These are phyloP conservation scores for Alouatta palliata DNA, from an alignment of 2,113 vertebrate genomes.

Conservation along the genomic window DNA sequence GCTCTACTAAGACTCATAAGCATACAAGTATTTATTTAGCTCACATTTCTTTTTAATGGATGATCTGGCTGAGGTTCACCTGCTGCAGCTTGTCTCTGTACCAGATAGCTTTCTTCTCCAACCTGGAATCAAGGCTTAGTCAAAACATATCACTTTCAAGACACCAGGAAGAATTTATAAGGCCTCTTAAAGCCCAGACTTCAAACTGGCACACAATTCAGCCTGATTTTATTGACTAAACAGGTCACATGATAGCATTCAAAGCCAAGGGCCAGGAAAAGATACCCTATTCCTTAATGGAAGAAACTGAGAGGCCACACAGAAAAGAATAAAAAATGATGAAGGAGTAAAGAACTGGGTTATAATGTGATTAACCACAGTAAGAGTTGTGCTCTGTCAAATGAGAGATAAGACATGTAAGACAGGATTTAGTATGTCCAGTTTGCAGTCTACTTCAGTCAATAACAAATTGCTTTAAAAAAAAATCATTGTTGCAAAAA, in stretches of 20 bases:
- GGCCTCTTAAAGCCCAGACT: neutral
- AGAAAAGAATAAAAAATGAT: neutral
- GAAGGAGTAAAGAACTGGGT: neutral
- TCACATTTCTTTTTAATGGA: neutral
- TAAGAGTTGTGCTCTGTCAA: neutral
- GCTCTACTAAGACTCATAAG: neutral
- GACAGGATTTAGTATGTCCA: neutral
- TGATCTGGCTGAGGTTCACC: accelerated
- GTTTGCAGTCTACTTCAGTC: neutral
- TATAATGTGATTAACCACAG: neutral
- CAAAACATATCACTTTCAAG: neutral
- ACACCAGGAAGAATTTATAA: neutral
- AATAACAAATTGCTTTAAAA: neutral
- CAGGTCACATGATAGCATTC: neutral
- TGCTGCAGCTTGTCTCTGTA: neutral
- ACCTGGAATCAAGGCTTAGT: neutral
- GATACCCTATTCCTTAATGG: neutral
- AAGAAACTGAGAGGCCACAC: neutral
- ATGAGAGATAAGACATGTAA: neutral
- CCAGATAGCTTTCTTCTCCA: neutral
- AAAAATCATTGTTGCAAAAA: neutral
- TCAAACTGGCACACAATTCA: neutral
- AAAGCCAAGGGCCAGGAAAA: neutral
- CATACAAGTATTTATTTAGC: neutral
- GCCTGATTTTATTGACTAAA: neutral